Conservation (phyloP, 1,140 invertebrate genomes). For the Penaeus chinensis region DNA sequence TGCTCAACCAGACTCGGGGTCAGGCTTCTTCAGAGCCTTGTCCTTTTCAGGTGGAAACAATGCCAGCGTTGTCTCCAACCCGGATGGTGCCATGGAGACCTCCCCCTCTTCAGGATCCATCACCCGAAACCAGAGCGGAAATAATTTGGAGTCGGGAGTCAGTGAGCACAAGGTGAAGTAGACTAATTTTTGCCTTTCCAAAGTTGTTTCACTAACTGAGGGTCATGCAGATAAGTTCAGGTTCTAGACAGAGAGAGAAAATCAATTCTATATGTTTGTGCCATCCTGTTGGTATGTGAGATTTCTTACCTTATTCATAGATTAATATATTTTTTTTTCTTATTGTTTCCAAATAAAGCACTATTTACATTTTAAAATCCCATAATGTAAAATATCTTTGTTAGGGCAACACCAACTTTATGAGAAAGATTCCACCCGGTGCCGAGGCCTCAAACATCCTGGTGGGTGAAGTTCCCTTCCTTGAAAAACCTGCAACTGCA, state of each 20-base stretch:
- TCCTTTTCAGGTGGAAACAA: conserved; percentile 64
- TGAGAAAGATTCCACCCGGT: conserved; percentile 96
- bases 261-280: no score
- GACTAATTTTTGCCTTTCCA: neutral
- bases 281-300: no score
- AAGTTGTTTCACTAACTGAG: neutral
- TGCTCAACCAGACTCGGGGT: conserved; percentile 41
- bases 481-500: conserved; percentile 89
- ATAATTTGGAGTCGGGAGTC: conserved; percentile 63
- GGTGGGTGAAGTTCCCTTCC: conserved; percentile 97
- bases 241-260: no score
- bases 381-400: conserved; percentile 55
- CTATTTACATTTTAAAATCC: neutral
- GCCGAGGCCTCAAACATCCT: conserved; percentile 97
- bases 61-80: conserved; percentile 26
- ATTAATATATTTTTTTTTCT: no score
- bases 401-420: conserved; percentile 90
- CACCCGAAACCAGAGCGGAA: conserved; percentile 79
- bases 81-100: conserved; percentile 75
- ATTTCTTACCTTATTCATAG: no score
- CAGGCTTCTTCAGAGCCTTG: conserved; percentile 63
- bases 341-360: no score
- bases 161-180: conserved; percentile 50
- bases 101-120: conserved; percentile 85
- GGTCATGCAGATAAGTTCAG: no score